A percentile compares a stretch with the other conserved stretches of the same genome.
These are phyloP conservation scores for Fragum fragum DNA, from an alignment of 2,888 invertebrate genomes.

Conservation along the genomic window DNA sequence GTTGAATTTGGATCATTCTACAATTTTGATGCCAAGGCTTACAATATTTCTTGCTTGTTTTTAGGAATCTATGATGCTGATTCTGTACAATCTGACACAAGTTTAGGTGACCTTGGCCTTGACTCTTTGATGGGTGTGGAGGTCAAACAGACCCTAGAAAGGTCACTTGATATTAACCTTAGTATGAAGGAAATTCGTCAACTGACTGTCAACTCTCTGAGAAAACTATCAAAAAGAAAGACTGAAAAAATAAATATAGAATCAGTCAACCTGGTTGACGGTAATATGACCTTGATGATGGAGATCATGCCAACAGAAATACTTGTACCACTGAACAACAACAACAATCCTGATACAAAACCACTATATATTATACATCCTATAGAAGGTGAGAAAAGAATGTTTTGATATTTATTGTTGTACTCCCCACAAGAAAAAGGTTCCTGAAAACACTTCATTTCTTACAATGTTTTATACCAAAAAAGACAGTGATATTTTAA, in stretches of 20 bases:
- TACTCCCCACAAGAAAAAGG: too few relatives aligned
- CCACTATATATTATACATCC: constrained; percentile 86
- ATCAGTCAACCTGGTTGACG: constrained; percentile 37
- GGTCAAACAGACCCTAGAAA: constrained; percentile 97
- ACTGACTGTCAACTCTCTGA: constrained; percentile 73
- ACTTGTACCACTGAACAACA: constrained; percentile 89
- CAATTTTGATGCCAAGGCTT: too few relatives aligned
- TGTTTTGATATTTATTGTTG: too few relatives aligned
- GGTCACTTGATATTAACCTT: constrained; percentile 96
- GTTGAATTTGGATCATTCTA: too few relatives aligned
- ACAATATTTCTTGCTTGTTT: too few relatives aligned
- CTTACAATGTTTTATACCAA: too few relatives aligned
- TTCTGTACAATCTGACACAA: constrained; percentile 92
- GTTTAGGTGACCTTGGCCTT: constrained; percentile 97
- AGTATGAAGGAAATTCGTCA: constrained; percentile 96
- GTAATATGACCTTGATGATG: constrained; percentile 66
- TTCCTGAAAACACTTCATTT: too few relatives aligned
- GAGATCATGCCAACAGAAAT: constrained; percentile 92
- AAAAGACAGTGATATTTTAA: too few relatives aligned
- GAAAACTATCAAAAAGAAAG: constrained; percentile 28
- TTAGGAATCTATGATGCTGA: constrained; percentile 94
- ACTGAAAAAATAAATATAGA: background rate
- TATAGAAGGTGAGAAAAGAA: constrained; percentile 83
- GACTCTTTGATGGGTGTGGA: constrained; percentile 99
- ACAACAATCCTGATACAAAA: constrained; percentile 40